Conservation (phyloP, 92 coral and sea anemone species). For the Zoanthus sociatus region DNA sequence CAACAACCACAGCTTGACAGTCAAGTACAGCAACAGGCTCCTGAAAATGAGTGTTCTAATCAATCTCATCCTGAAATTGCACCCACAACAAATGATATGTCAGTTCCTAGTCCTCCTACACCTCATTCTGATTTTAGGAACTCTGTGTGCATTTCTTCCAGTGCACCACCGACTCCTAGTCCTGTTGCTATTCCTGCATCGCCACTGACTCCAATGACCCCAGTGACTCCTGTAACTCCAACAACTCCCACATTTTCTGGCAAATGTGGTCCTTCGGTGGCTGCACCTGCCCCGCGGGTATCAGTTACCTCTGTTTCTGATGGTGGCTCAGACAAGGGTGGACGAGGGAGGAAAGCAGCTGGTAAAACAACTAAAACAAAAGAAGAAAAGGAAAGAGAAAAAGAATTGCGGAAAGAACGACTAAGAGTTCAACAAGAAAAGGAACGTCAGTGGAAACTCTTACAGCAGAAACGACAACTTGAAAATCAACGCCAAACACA, state of each 20-base stretch:
- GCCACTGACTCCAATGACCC: conserved; percentile 73
- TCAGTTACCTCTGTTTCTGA: conserved; percentile 42
- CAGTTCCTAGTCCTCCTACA: conserved; percentile 43
- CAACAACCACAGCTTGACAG: conserved; percentile 21
- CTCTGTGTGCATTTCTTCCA: conserved; percentile 20
- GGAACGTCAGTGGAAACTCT: conserved; percentile 95
- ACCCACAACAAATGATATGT: conserved; percentile 34
- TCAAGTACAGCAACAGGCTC: conserved; percentile 20
- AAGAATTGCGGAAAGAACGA: conserved; percentile 85
- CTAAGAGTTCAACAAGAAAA: conserved; percentile 91
- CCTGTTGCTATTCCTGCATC: conserved; percentile 61
- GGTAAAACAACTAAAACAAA: conserved; percentile 72
- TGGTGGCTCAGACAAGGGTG: conserved; percentile 45
- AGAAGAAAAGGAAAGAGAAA: conserved; percentile 93
- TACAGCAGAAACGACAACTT: conserved; percentile 94
- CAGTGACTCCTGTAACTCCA: conserved; percentile 72
- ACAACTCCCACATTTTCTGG: conserved; percentile 72
- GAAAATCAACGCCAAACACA: conserved; percentile 95
- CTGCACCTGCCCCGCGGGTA: conserved; percentile 2
- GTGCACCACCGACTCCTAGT: conserved; percentile 45
- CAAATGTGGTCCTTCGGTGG: conserved; percentile 38
- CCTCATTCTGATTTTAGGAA: conserved; percentile 21
- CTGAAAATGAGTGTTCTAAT: conserved; percentile 34
- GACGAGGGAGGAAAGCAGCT: conserved; percentile 61
- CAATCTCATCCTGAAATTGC: conserved; percentile 26